Conservation (phyloP, 2,888 invertebrate genomes). For the Acanthococcus lagerstroemiae region DNA sequence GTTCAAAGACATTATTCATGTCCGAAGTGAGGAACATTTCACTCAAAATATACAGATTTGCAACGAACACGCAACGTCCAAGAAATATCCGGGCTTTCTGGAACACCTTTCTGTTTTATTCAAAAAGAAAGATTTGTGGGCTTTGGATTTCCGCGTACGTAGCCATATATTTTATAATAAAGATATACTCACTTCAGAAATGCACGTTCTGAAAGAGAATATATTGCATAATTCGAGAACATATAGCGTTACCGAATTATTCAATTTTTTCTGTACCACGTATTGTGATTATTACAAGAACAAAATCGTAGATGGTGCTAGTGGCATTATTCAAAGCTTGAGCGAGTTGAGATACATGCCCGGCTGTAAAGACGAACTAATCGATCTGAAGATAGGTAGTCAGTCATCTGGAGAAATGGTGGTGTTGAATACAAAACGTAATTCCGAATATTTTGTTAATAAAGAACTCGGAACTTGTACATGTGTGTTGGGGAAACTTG, state of each 20-base stretch:
- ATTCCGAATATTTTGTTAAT: conserved; percentile 5
- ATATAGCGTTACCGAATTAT: conserved; percentile 10
- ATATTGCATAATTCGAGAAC: conserved; percentile 12
- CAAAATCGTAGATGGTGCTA: conserved; percentile 7
- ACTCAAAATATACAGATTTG: no score
- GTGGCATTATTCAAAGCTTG: conserved; percentile 1
- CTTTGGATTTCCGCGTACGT: no score
- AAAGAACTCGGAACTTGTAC: conserved; percentile 13
- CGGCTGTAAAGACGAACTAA: neutral
- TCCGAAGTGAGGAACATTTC: no score
- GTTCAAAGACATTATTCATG: no score
- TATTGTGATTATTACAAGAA: conserved; percentile 11
- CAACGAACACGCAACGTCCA: no score
- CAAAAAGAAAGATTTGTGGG: no score
- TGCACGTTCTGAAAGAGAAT: conserved; percentile 14
- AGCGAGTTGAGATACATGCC: conserved; percentile 5
- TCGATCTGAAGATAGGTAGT: conserved; percentile 2
- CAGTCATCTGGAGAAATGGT: conserved; percentile 5
- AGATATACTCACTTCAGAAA: conserved; percentile 9
- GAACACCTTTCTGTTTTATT: no score
- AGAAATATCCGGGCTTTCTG: no score
- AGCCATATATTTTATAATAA: conserved; percentile 2
- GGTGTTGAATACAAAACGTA: conserved; percentile 1
- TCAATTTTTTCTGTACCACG: conserved; percentile 7
- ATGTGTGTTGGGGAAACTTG: conserved; percentile 5